phyloP scores from a whole-genome alignment of 2,113 vertebrate species.

The Anoura caudifer region DNA sequence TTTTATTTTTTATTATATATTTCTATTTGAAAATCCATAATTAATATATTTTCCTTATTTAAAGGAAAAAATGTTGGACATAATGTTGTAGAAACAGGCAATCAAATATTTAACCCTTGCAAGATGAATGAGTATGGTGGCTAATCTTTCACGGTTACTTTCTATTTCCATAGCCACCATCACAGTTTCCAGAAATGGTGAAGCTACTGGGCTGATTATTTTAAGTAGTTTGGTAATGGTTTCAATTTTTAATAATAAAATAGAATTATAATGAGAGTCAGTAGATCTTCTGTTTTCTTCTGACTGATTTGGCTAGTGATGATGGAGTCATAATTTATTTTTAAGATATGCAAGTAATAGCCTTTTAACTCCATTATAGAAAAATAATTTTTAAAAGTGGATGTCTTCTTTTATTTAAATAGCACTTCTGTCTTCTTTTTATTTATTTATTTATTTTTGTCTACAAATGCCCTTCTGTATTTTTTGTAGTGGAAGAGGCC shows the following conservation, averaged over 20 bases:
- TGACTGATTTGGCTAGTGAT: neutral
- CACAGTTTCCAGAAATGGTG: constrained; percentile 16
- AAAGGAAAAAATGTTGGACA: neutral
- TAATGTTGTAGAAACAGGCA: neutral
- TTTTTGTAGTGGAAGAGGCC: too few relatives aligned
- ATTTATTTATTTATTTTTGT: neutral
- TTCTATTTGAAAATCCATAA: neutral
- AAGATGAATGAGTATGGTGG: neutral
- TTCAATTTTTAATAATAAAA: constrained; percentile 26
- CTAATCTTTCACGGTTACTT: constrained; percentile 5
- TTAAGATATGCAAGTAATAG: neutral
- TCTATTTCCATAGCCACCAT: constrained; percentile 1
- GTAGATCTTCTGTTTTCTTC: neutral
- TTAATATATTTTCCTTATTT: constrained; percentile 13
- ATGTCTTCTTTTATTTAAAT: neutral
- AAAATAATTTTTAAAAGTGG: neutral
- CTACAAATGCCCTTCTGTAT: too few relatives aligned
- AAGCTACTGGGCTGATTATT: constrained; percentile 33
- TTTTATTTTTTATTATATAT: constrained; percentile 1
- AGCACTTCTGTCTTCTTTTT: neutral
- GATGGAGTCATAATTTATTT: neutral
- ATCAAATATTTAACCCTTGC: neutral
- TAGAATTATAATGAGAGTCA: neutral
- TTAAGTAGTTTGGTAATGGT: neutral
- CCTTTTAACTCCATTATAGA: neutral